Conservation (phyloP, 1,140 invertebrate genomes). For the Drosophila orosa region DNA sequence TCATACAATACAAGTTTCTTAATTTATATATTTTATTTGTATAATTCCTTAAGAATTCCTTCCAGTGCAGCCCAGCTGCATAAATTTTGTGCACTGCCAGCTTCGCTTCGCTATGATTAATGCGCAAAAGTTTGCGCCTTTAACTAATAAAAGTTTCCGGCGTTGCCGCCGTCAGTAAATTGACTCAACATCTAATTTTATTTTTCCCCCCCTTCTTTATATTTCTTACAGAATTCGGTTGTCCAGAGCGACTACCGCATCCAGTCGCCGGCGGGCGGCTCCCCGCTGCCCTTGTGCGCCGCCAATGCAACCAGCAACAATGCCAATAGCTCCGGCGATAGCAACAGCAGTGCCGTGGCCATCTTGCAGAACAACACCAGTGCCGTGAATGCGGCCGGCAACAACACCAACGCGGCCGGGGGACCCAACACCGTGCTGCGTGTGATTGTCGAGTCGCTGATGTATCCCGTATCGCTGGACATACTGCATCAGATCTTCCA, state of each 20-base stretch:
- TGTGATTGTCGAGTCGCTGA: constrained; percentile 98
- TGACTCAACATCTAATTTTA: constrained; percentile 53
- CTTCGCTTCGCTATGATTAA: constrained; percentile 60
- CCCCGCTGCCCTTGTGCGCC: constrained; percentile 80
- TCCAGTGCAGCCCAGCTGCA: constrained; percentile 25
- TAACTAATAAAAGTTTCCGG: constrained; percentile 69
- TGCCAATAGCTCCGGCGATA: constrained; percentile 69
- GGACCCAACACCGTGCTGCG: constrained; percentile 98
- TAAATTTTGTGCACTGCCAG: constrained; percentile 56
- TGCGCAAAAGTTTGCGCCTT: constrained; percentile 65
- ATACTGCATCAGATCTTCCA: constrained; percentile 99
- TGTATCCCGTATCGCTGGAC: constrained; percentile 99
- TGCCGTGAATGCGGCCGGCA: constrained; percentile 68
- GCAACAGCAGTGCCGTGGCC: constrained; percentile 66
- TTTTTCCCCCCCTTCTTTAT: constrained; percentile 6
- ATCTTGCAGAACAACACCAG: constrained; percentile 84
- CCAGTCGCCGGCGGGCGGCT: constrained; percentile 82
- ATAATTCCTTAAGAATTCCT: background rate
- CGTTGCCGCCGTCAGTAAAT: constrained; percentile 32
- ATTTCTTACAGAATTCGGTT: constrained; percentile 86
- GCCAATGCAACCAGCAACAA: constrained; percentile 65
- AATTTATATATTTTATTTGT: background rate
- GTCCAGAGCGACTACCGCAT: constrained; percentile 80
- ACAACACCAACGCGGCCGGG: constrained; percentile 89
- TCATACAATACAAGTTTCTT: background rate